Percentiles rank a stretch among this genome's conserved stretches.
phyloP scores from a whole-genome alignment of 2,113 vertebrate genomes.

The Chrysemys picta region DNA sequence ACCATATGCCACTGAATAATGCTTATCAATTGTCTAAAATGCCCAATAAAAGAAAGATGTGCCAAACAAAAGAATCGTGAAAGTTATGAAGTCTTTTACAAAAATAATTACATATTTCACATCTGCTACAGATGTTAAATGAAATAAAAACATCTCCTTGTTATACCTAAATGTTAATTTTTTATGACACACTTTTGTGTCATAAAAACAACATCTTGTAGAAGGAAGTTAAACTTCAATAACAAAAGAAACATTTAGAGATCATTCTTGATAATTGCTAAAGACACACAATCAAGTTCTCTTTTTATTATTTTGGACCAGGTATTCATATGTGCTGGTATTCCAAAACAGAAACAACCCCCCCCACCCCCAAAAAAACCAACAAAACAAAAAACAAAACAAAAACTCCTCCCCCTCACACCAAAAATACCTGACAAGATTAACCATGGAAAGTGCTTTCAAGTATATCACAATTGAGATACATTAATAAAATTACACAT shows the following conservation, averaged over 20 bases:
- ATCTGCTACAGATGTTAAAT: slow-evolving; percentile 81
- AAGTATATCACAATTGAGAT: not conserved
- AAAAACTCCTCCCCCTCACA: not conserved
- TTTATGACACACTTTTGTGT: slow-evolving; percentile 70
- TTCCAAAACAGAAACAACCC: not conserved
- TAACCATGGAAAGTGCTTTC: not conserved
- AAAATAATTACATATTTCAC: slow-evolving; percentile 78
- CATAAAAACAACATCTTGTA: slow-evolving; percentile 69
- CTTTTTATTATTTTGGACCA: slow-evolving; percentile 1
- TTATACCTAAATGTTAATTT: slow-evolving; percentile 78
- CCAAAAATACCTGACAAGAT: not conserved
- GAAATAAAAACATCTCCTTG: slow-evolving; percentile 77
- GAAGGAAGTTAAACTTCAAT: slow-evolving; percentile 50
- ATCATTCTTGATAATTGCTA: slow-evolving; percentile 42
- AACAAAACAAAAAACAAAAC: not conserved
- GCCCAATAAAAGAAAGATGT: slow-evolving; percentile 78
- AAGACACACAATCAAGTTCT: slow-evolving; percentile 14
- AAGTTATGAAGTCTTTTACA: slow-evolving; percentile 78
- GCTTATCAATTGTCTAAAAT: slow-evolving; percentile 82
- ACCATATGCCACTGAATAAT: slow-evolving; percentile 88
- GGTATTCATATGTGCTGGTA: not conserved
- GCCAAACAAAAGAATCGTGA: slow-evolving; percentile 74
- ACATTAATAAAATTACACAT: not conserved
- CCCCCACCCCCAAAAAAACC: not conserved
- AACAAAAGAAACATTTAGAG: slow-evolving; percentile 49